Conservation (phyloP, 2,113 vertebrate genomes). For the Gnathonemus longibarbis region DNA sequence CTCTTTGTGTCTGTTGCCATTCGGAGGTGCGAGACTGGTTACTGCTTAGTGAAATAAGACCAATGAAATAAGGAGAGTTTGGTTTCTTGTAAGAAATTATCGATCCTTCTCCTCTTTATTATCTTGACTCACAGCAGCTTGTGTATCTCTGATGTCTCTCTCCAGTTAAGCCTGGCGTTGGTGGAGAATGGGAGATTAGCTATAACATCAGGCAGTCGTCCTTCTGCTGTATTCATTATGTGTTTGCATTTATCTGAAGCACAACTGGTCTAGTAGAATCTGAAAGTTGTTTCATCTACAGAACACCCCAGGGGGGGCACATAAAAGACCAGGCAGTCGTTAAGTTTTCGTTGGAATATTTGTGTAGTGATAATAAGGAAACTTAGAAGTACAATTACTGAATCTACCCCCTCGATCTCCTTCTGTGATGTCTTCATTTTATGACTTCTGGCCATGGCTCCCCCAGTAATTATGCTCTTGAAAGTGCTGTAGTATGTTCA, state of each 20-base stretch:
- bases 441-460: background rate
- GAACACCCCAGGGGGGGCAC: background rate
- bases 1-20: background rate
- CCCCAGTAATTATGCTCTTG: background rate
- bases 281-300: background rate
- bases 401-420: conserved; percentile 11
- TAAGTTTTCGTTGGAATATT: conserved; percentile 51
- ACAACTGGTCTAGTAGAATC: background rate
- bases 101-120: background rate
- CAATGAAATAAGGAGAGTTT: background rate
- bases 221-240: background rate
- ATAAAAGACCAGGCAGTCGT: conserved; percentile 36
- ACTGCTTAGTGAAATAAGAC: background rate
- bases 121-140: background rate
- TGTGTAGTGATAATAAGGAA: conserved; percentile 25
- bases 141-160: background rate
- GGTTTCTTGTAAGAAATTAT: background rate
- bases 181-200: background rate
- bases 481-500: background rate
- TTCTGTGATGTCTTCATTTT: background rate
- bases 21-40: background rate
- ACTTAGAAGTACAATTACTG: conserved; percentile 31
- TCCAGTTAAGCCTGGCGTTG: background rate
- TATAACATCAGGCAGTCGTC: background rate
- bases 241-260: background rate